Conservation (phyloP, 2,888 invertebrate species). For the Hyposoter didymator region DNA sequence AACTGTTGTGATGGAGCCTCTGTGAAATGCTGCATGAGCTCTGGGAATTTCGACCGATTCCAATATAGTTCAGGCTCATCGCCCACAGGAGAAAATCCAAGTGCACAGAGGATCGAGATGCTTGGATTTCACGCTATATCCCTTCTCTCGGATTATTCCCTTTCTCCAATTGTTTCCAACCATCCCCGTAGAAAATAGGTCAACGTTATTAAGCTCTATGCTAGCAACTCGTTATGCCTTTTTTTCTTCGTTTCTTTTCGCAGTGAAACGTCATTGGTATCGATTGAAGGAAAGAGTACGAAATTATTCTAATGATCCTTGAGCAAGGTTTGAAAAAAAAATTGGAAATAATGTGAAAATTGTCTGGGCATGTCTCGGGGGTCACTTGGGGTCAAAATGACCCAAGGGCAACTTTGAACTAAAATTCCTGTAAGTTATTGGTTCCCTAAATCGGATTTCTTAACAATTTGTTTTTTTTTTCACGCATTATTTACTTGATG, state of each 20-base stretch:
- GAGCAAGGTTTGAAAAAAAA: neutral
- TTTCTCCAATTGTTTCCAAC: slow-evolving; percentile 78
- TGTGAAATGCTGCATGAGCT: slow-evolving; percentile 20
- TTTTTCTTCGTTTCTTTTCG: neutral
- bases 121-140: slow-evolving; percentile 69
- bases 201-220: slow-evolving; percentile 72
- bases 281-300: neutral
- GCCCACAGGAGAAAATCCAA: slow-evolving; percentile 34
- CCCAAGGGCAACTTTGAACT: too few species aligned
- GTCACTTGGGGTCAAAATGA: too few species aligned
- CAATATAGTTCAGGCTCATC: slow-evolving; percentile 32
- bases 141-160: slow-evolving; percentile 77
- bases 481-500: too few species aligned
- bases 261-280: neutral
- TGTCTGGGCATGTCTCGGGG: too few species aligned
- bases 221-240: neutral
- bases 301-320: neutral
- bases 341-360: neutral
- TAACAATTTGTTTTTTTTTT: too few species aligned
- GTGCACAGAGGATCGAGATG: slow-evolving; percentile 19
- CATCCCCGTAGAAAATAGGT: slow-evolving; percentile 75
- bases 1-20: slow-evolving; percentile 24
- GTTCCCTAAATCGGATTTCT: too few species aligned
- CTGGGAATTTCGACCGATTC: slow-evolving; percentile 18
- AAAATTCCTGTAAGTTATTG: too few species aligned